These are phyloP conservation scores for Scomber scombrus DNA, from an alignment of 2,113 vertebrate species.

Conservation along the genomic window DNA sequence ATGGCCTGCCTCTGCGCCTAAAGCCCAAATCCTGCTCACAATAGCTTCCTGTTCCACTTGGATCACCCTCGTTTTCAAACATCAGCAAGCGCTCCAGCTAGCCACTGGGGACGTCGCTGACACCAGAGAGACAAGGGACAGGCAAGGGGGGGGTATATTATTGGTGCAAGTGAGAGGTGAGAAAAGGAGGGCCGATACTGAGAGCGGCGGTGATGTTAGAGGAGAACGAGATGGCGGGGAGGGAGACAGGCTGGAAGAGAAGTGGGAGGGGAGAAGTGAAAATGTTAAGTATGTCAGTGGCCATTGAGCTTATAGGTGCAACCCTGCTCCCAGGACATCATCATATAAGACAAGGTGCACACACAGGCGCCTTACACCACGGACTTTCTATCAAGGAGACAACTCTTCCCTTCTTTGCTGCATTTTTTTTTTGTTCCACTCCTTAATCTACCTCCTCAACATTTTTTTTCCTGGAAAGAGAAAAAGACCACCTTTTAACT, in stretches of 20 bases:
- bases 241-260: slow-evolving; percentile 48
- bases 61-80: slow-evolving; percentile 84
- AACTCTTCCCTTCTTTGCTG: slow-evolving; percentile 43
- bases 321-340: slow-evolving; percentile 71
- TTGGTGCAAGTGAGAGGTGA: slow-evolving; percentile 43
- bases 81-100: slow-evolving; percentile 79
- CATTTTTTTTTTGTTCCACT: slow-evolving; percentile 1
- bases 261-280: slow-evolving; percentile 69
- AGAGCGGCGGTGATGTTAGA: slow-evolving; percentile 50
- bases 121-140: slow-evolving; percentile 65
- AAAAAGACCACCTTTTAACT: slow-evolving; percentile 58
- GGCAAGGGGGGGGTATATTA: slow-evolving; percentile 47
- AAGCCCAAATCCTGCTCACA: slow-evolving; percentile 88
- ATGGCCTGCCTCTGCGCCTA: slow-evolving; percentile 85
- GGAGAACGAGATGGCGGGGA: slow-evolving; percentile 58
- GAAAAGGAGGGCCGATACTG: slow-evolving; percentile 35
- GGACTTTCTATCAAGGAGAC: slow-evolving; percentile 53
- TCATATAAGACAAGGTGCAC: slow-evolving; percentile 60
- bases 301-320: slow-evolving; percentile 72
- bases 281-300: slow-evolving; percentile 71
- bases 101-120: slow-evolving; percentile 78
- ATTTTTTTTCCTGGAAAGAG: slow-evolving; percentile 59
- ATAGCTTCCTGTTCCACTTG: slow-evolving; percentile 89
- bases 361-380: slow-evolving; percentile 32
- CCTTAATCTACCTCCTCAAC: slow-evolving; percentile 33